Evolutionary conservation across 2,113 vertebrate species (phyloP).

Genomic region (Platichthys stellatus): DNA sequence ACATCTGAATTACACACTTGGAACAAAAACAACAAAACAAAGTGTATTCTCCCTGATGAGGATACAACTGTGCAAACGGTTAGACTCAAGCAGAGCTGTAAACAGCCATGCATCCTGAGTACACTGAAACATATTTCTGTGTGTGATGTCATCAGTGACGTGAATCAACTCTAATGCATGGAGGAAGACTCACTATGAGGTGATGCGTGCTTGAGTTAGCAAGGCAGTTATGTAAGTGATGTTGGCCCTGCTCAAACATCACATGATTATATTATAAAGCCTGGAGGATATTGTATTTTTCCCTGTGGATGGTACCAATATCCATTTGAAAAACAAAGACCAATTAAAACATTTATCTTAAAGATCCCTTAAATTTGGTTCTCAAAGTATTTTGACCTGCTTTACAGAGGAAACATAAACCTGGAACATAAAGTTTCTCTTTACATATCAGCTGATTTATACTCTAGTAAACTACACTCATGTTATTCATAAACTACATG

Average conservation of each 20-base stretch:
- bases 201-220: neutral
- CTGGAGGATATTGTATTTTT: neutral
- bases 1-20: conserved; percentile 35
- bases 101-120: conserved; percentile 57
- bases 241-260: neutral
- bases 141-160: neutral
- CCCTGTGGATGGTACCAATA: neutral
- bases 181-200: neutral
- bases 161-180: neutral
- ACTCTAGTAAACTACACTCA: neutral
- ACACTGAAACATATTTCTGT: neutral
- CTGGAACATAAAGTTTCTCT: neutral
- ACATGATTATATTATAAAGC: conserved; percentile 16
- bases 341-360: neutral
- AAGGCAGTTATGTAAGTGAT: neutral
- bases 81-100: conserved; percentile 42
- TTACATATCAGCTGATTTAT: neutral
- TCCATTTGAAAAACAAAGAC: neutral
- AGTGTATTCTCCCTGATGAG: conserved; percentile 48
- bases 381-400: neutral
- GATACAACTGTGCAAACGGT: conserved; percentile 51
- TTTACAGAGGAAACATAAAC: neutral
- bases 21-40: conserved; percentile 8
- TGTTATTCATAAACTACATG: neutral
- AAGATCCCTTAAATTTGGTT: neutral